Base-by-base conservation (phyloP, 2,113 vertebrate species). In the Bubo blakistoni region DNA sequence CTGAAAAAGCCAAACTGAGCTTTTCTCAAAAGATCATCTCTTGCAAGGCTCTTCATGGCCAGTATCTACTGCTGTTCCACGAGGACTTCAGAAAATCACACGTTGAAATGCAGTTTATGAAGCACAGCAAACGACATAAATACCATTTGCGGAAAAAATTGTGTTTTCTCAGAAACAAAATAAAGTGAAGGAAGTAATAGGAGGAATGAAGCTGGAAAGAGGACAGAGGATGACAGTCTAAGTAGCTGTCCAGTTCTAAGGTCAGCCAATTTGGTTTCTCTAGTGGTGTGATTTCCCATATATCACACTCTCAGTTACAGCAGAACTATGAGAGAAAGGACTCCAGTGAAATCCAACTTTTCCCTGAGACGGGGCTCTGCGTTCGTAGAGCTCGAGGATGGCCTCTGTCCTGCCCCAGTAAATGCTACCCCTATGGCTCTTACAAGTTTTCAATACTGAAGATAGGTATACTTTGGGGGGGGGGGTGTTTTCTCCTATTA, bases 401-500 rank as follows among this genome's bases (percentile, higher is more conserved):
- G n/a, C 11, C 18, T 81, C 52, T 86, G 36, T 12, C 24, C 22
- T 82, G 63, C 22, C 26, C 57, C 40, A 32, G 17, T n/a, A 40
- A 49, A 44, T n/a, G 36, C 3, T n/a, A 90, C 4, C 4, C 18
- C 9, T 36, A 20, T 3, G 10, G 20, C 14, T 92, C 10, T 49
- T 44, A 18, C 1, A 57, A 52, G 19, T 38, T 73, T 42, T 78
- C 38, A 88, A 38, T 26, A 38, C 7, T 44, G 32, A 80, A 83
- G 25, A 52, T 0, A 25, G 11, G 14, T 36, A 36, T 11, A 8
- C 4, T 2, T n/a, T 14, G 1, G 4, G 5, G 3, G 4, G 8
- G 9, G 1, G 34, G 5, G 17, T 46, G 44, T 46, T 17, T 12
- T 67, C 11, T 67, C 11, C 24, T 49, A 19, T 24, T 63, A 63